Percentiles rank a stretch among this genome's conserved stretches.
These are phyloP conservation scores for Glaucomys volans DNA, from an alignment of 2,113 vertebrate genomes.

Conservation along the genomic window DNA sequence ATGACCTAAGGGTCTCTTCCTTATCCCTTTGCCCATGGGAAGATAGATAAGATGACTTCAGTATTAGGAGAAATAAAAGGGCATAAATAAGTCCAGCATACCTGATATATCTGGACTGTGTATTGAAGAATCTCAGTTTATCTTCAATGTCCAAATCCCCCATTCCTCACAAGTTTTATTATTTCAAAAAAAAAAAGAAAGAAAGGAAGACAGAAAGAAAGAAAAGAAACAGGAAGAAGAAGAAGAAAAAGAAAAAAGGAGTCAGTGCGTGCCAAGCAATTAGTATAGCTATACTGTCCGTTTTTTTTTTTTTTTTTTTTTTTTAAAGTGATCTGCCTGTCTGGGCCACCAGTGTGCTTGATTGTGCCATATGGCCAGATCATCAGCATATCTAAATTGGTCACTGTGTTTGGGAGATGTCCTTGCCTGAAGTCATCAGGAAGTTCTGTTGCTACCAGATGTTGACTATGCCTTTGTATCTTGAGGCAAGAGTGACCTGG, in stretches of 20 bases:
- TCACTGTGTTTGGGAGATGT: background rate
- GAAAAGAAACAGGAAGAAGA: background rate
- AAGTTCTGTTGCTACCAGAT: background rate
- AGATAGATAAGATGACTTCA: background rate
- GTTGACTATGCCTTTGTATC: background rate
- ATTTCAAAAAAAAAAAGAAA: background rate
- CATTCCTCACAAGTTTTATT: background rate
- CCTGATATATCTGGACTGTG: background rate
- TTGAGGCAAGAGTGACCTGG: background rate
- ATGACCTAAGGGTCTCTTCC: background rate
- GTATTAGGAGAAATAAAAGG: rapidly evolving
- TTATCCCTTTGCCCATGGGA: background rate
- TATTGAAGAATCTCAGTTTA: background rate
- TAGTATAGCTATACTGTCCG: background rate
- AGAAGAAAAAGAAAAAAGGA: background rate
- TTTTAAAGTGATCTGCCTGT: background rate
- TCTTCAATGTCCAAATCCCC: background rate
- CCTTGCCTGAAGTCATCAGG: background rate
- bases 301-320: no score
- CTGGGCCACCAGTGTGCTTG: no score
- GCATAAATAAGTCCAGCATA: background rate
- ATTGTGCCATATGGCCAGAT: rapidly evolving
- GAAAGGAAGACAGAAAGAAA: no score
- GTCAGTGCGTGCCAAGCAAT: background rate
- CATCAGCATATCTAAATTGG: background rate